Evolutionary conservation across 2,888 invertebrate genomes (phyloP), one percentile per base, ranked within the genome.

Genomic region (Leucophora obtusa): DNA sequence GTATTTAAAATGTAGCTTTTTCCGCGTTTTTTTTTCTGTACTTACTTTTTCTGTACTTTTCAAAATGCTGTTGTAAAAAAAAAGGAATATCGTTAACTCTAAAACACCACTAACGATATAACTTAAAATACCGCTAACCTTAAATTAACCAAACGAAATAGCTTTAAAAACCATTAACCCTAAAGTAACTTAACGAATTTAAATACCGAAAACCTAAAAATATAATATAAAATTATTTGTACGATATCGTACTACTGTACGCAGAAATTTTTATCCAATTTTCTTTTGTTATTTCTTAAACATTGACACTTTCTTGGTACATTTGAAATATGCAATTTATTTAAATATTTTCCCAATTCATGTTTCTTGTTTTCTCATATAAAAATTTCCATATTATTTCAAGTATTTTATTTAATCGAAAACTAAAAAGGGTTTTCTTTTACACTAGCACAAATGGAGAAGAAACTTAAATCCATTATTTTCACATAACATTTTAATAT

Each of bases 291-390:
- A 50, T n/a, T 24, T 43, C 10, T 24, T 63, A 38, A 81, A 77
- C 76, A 77, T 81, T 77, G 70, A 81, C 81, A 81, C 81, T 81
- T 81, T 81, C 77, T 74, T 65, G 56, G 56, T 65, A 77, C 43
- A 71, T 77, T 66, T 77, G 72, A 80, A 69, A 76, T 80, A 76
- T 72, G 47, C 71, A 76, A 72, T 72, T 76, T 80, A 80, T 81
- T 59, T 69, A n/a, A 77, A 74, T 58, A 69, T 5, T 54, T 66
- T 43, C 0, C 15, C 66, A 59, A 50, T 58, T 38, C 35, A 15
- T 21, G 0, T 53, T 51, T 68, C 51, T 63, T 63, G 50, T 72
- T 58, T 14, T 33, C 18, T 17, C 24, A 15, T 28, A 28, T 56
- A 8, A 62, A 73, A 70, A 77, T 77, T 77, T 70, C 71, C 70